Evolutionary conservation across 2,797 vertebrate species (phyloP).

Genomic region (Myotis findleyi): DNA sequence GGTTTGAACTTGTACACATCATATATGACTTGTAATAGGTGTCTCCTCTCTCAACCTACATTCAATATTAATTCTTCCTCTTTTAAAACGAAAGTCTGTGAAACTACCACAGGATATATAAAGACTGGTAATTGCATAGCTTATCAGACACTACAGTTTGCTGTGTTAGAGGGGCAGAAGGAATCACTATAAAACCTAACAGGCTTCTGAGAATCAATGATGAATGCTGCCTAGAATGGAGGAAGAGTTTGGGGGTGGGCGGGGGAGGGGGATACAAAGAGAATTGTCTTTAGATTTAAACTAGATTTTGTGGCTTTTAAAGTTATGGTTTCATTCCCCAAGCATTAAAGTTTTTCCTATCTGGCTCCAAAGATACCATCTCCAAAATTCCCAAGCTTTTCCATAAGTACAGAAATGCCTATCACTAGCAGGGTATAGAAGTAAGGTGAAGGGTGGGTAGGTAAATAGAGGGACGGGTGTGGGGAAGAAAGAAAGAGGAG

Average conservation of each 20-base stretch:
- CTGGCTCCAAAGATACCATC: not conserved
- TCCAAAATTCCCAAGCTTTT: not conserved
- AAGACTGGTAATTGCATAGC: not conserved
- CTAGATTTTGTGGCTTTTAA: not conserved
- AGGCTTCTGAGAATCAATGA: not conserved
- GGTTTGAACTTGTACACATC: not conserved
- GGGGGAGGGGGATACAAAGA: not conserved
- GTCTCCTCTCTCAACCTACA: not conserved
- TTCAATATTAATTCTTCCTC: conserved; percentile 44
- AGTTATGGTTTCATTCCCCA: not conserved
- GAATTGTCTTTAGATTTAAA: conserved; percentile 12
- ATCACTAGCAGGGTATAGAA: not conserved
- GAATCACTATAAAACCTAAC: not conserved
- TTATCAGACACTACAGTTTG: not conserved
- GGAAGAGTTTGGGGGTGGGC: not conserved
- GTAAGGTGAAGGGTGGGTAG: not conserved
- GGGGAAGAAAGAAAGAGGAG: not conserved
- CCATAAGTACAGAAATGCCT: not conserved
- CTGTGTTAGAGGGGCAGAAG: not conserved
- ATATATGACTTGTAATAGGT: not conserved
- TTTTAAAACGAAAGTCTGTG: conserved; percentile 25
- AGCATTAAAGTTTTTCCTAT: not conserved
- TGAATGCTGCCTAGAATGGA: not conserved
- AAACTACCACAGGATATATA: not conserved
- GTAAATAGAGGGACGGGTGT: not conserved